These are phyloP conservation scores for Beroe forskalii DNA, from an alignment of 37 sponge, comb jelly and placozoan genomes.

Conservation along the genomic window DNA sequence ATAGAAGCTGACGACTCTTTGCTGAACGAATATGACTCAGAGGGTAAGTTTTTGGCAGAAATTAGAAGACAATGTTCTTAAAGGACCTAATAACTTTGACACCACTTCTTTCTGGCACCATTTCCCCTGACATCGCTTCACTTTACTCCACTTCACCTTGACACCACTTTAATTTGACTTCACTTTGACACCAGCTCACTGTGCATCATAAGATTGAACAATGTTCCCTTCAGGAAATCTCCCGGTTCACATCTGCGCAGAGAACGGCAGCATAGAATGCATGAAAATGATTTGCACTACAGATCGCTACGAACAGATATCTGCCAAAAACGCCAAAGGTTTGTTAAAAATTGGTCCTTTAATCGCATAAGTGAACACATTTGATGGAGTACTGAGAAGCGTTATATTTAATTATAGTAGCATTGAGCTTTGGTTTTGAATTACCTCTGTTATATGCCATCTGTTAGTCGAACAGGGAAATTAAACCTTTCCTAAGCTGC, in stretches of 20 bases:
- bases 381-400: no score
- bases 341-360: no score
- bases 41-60: slow-evolving; percentile 27
- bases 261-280: slow-evolving; percentile 53
- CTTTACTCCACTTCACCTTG: neutral
- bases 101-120: neutral
- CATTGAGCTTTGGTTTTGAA: no score
- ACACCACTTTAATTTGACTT: neutral
- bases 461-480: no score
- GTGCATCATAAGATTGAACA: no score
- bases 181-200: neutral
- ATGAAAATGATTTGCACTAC: slow-evolving; percentile 34
- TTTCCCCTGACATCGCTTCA: neutral
- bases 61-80: neutral
- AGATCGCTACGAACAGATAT: neutral
- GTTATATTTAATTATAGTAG: no score
- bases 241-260: slow-evolving; percentile 52
- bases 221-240: slow-evolving; percentile 37
- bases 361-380: no score
- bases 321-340: slow-evolving; percentile 51
- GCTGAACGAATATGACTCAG: slow-evolving; percentile 19
- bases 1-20: neutral
- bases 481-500: no score
- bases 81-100: neutral
- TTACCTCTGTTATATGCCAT: no score